These are phyloP conservation scores for Drosophila lini DNA, from an alignment of 1,140 invertebrate genomes.

Conservation along the genomic window DNA sequence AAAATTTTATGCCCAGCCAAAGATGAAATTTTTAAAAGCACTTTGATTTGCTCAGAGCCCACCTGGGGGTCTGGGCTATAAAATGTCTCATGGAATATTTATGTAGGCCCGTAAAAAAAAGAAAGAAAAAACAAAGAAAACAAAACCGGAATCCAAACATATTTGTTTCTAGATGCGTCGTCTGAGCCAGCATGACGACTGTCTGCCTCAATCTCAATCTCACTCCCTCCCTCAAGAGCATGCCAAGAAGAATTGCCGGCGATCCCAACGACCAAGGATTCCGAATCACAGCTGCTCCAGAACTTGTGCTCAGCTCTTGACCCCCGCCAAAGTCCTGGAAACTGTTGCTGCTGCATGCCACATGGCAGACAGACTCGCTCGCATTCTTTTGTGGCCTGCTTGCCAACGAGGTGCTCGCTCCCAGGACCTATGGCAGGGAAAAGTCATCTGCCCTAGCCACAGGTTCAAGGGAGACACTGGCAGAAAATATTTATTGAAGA, in stretches of 20 bases:
- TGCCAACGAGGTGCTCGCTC: constrained; percentile 50
- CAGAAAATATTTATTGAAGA: not conserved
- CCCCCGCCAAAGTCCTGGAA: constrained; percentile 31
- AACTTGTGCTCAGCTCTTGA: constrained; percentile 27
- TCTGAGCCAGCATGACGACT: constrained; percentile 23
- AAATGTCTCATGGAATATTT: constrained; percentile 73
- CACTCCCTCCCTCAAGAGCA: not conserved
- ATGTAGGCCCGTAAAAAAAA: constrained; percentile 46
- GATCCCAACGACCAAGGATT: constrained; percentile 21
- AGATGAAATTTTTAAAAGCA: constrained; percentile 70
- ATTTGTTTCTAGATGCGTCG: constrained; percentile 23
- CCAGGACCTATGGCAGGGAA: constrained; percentile 24
- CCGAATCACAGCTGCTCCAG: constrained; percentile 35
- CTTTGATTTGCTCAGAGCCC: constrained; percentile 60
- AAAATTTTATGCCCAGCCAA: constrained; percentile 54
- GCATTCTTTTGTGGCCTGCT: constrained; percentile 63
- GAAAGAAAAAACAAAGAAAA: constrained; percentile 18
- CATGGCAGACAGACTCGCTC: constrained; percentile 43
- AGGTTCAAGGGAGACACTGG: not conserved
- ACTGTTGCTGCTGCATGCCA: constrained; percentile 47
- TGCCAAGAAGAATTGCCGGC: constrained; percentile 17
- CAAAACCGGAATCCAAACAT: constrained; percentile 6
- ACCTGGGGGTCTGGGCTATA: constrained; percentile 51
- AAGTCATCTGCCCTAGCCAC: not conserved
- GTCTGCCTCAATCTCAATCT: constrained; percentile 17